Base-by-base conservation (phyloP, 2,888 invertebrate species). In the Aleiodes leptofemur region DNA sequence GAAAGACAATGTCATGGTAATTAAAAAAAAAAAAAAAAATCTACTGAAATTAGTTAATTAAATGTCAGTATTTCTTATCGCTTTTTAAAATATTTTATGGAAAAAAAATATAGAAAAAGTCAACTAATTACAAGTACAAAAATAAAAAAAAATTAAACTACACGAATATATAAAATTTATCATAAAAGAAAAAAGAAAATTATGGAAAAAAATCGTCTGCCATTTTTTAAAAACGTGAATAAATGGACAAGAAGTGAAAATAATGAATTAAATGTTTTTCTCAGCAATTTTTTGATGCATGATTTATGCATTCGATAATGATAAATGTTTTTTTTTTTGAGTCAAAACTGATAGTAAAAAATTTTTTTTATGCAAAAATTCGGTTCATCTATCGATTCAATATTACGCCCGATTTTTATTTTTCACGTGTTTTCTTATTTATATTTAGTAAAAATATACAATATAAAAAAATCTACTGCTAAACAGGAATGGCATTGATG, bases 381-480 rank as follows among this genome's bases (percentile, higher is more conserved):
- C 11, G 8, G 34, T 68, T 50, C 34, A 34, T 34, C 13, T 68
- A 11, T 51, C n/a, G 16, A 53, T 51, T 51, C 14, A 68, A 51
- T 31, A 29, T 51, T 68, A 13, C n/a, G 29, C 51, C 8, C 66
- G 50, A 23, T 50, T 50, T n/a, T 29, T 13, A 9, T 29, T 7
- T 59, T 31, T 14, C 31, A 31, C 16, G 14, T 14, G 43, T 64
- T 43, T 64, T 16, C 64, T 43, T 43, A 48, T 64, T 43, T 64
- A 74, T 70, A 43, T 56, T 70, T 75, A 38, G 71, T 75, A 72
- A 72, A 72, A 75, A 70, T 71, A 74, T 72, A 72, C 61, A 75
- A 68, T 75, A 72, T 75, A 75, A 75, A 75, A 75, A 75, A 75
- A 75, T 72, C 75, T 75, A 75, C 71, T n/a, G 48, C 56, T 71